Evolutionary conservation across 2,113 vertebrate genomes (phyloP).

Genomic region (Upupa epops): DNA sequence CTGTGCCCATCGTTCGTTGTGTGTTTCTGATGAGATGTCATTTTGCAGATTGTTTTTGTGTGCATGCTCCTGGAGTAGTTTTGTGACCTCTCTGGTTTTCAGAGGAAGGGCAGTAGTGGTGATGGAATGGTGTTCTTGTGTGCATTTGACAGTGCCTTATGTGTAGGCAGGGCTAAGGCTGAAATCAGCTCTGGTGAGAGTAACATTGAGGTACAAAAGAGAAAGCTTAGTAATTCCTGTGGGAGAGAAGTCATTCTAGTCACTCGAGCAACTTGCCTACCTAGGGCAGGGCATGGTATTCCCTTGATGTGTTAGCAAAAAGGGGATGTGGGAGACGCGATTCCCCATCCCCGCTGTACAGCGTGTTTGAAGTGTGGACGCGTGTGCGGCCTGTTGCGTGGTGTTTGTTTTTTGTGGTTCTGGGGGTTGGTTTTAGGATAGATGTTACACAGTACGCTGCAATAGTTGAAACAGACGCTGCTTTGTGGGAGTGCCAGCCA

Average conservation of each 20-base stretch:
- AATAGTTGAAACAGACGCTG: neutral
- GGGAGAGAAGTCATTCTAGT: rapidly evolving
- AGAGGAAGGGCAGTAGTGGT: rapidly evolving
- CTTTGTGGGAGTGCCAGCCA: neutral
- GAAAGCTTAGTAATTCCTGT: neutral
- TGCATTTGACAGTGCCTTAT: neutral
- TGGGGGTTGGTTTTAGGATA: neutral
- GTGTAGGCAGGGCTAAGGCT: neutral
- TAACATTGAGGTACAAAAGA: neutral
- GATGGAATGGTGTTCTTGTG: neutral
- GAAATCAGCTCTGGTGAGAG: neutral
- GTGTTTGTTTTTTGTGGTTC: neutral
- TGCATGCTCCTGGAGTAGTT: neutral
- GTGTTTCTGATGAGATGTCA: neutral
- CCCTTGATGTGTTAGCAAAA: neutral
- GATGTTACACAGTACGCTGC: neutral
- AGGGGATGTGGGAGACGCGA: neutral
- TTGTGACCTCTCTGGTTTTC: neutral
- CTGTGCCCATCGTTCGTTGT: neutral
- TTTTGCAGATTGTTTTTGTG: neutral
- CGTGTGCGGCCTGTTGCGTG: neutral
- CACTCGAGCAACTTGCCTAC: no score
- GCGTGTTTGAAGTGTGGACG: neutral
- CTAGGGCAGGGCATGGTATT: no score
- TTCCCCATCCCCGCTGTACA: neutral